These are phyloP conservation scores for Xestoiulus laeticollis DNA, from an alignment of 2,888 invertebrate genomes.

Conservation along the genomic window DNA sequence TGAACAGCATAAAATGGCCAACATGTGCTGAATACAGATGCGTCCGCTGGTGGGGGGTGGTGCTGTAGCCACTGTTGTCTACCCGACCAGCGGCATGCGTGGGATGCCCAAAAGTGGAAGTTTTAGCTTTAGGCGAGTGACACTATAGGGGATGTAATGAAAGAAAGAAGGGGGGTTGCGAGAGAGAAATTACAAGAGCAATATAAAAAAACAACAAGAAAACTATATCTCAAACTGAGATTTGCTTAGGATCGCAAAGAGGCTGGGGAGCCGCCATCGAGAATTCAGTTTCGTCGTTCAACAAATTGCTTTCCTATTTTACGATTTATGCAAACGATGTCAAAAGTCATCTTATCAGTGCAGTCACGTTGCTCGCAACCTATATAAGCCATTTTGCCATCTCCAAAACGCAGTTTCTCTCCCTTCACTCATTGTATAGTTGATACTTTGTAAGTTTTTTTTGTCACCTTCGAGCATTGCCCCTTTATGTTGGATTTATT, in stretches of 20 bases:
- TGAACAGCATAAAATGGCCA: neutral
- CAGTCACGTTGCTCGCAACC: conserved; percentile 37
- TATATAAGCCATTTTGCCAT: conserved; percentile 15
- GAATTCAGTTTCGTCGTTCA: conserved; percentile 37
- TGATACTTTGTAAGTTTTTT: conserved; percentile 19
- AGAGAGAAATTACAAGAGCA: neutral
- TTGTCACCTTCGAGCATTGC: conserved; percentile 37
- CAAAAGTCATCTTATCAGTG: conserved; percentile 37
- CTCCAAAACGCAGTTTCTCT: neutral
- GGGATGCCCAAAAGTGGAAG: neutral
- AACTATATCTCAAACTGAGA: conserved; percentile 37
- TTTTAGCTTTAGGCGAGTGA: neutral
- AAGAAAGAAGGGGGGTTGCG: neutral
- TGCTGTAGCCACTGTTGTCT: neutral
- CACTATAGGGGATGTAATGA: conserved; percentile 19
- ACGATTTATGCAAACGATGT: conserved; percentile 37
- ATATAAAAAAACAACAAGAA: conserved; percentile 17
- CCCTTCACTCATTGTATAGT: neutral
- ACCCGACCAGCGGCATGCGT: neutral
- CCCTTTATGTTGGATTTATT: conserved; percentile 34
- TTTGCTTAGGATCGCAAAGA: conserved; percentile 5
- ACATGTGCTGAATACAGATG: conserved; percentile 1
- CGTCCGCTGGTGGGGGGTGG: neutral
- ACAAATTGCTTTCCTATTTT: conserved; percentile 37
- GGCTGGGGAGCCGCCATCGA: conserved; percentile 33